Base-by-base conservation (phyloP, 1,140 invertebrate genomes). In the Cyphomyrmex costatus region DNA sequence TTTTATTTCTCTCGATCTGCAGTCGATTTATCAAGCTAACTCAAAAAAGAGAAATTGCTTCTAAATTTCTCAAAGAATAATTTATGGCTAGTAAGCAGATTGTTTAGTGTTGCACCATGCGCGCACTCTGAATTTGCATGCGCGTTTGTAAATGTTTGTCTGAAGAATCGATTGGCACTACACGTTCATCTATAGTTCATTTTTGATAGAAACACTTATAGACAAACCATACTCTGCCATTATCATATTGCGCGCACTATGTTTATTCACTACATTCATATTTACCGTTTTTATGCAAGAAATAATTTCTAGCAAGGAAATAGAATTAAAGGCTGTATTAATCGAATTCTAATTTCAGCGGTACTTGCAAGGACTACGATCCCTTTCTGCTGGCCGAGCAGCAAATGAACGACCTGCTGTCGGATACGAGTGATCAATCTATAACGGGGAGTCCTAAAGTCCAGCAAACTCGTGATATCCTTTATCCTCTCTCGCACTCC, bases 341-440 rank as follows among this genome's bases (percentile, higher is more conserved):
- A 71, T 33, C 5, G 19, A 19, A 60, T 56, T 70, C 3, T 61
- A 56, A 24, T 91, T 95, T 71, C 92, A 96, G 95, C 70, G 95
- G 95, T 53, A 80, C 91, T 6, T 86, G 86, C 74, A 93, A 95
- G 73, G 94, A 95, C 27, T 97, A 97, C 93, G 96, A 97, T 93
- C 97, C 97, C 51, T 97, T 97, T 93, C 91, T 96, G 46, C 95
- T 96, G 83, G 97, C 97, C 3, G 96, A 97, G 89, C 95, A 96
- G n/a, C 97, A 97, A 93, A 95, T 97, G 91, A 96, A 96, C 92
- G 97, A 97, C 87, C 95, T 97, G 12, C 95, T 97, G 79, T 96
- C 94, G 53, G 94, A 95, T 66, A 93, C 92, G 53, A 94, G 92
- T 85, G 94, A 95, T 58, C 88, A 91, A 70, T 94, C 92, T 10